phyloP scores from a whole-genome alignment of 2,113 vertebrate species.

The Oryzias curvinotus region DNA sequence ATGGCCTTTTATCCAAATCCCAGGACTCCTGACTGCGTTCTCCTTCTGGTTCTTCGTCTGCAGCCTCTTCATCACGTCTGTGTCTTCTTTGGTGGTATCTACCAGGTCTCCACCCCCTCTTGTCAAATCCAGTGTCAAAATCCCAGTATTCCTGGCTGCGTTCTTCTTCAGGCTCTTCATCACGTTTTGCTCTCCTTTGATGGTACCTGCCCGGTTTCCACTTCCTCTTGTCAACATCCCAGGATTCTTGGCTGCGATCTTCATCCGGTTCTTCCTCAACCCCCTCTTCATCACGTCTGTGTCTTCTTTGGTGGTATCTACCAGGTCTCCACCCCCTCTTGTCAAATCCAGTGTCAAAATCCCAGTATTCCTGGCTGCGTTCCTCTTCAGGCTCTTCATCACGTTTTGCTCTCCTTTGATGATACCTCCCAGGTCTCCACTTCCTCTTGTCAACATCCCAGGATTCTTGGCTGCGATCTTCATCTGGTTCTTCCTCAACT shows the following conservation, averaged over 20 bases:
- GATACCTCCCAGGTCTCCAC: too few relatives aligned
- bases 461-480: too few relatives aligned
- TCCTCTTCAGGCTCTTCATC: conserved; percentile 30
- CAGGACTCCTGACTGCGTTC: conserved; percentile 64
- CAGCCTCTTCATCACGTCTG: conserved; percentile 38
- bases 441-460: too few relatives aligned
- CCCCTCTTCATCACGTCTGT: conserved; percentile 50
- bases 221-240: conserved; percentile 53
- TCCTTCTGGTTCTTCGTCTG: conserved; percentile 41
- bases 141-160: conserved; percentile 56
- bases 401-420: too few relatives aligned
- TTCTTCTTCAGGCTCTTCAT: conserved; percentile 53
- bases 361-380: conserved; percentile 64
- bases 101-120: conserved; percentile 39
- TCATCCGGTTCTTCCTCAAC: conserved; percentile 7
- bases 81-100: conserved; percentile 40
- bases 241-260: conserved; percentile 66
- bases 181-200: conserved; percentile 43
- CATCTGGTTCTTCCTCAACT: too few relatives aligned
- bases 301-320: conserved; percentile 55
- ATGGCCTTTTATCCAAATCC: conserved; percentile 33
- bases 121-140: conserved; percentile 25
- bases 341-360: too few relatives aligned
- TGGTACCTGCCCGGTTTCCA: conserved; percentile 46
- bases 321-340: conserved; percentile 44